Base-by-base conservation (phyloP, 2,113 vertebrate genomes). In the Oryzias melastigma region DNA sequence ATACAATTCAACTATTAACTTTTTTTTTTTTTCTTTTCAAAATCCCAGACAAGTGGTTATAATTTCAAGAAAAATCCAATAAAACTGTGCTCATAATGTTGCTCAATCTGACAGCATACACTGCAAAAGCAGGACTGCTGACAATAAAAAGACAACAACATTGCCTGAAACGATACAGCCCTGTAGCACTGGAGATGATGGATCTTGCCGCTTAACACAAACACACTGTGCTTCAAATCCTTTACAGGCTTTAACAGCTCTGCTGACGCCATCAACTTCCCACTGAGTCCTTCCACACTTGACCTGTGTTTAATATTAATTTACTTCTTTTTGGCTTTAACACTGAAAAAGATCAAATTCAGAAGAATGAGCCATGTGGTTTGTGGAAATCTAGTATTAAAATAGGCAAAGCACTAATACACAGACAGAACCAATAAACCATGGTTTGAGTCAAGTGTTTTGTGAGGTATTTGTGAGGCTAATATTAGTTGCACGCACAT, bases 61-160 rank as follows among this genome's bases (percentile, higher is more conserved):
- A 45, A 58, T 58, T 61, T 52, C 25, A 54, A 20, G 29, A 19
- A 52, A 58, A 40, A 45, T 16, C 25, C 25, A 57, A 52, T 6
- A 51, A 40, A 4, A 52, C 14, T 25, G 13, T 7, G 27, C 50
- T 68, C 10, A 65, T 35, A 57, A 55, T 41, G 25, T 60, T 60
- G 35, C 46, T 56, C 51, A 41, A 15, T 29, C 22, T 70, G 64
- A 67, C 19, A 45, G 58, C 52, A 69, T 63, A 4, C 19, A 29
- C 61, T 60, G 29, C 58, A 53, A 54, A 63, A 68, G 35, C 17
- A 16, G 44, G 15, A 20, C 15, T 24, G 40, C 43, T 27, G 56
- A 58, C 52, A 42, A 49, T 46, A 15, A 80, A 71, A 46, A 19
- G 22, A 46, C 29, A 20, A 62, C 1, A 41, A 54, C 35, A 63